phyloP scores from a whole-genome alignment of 2,113 vertebrate genomes.

The Nibea albiflora region DNA sequence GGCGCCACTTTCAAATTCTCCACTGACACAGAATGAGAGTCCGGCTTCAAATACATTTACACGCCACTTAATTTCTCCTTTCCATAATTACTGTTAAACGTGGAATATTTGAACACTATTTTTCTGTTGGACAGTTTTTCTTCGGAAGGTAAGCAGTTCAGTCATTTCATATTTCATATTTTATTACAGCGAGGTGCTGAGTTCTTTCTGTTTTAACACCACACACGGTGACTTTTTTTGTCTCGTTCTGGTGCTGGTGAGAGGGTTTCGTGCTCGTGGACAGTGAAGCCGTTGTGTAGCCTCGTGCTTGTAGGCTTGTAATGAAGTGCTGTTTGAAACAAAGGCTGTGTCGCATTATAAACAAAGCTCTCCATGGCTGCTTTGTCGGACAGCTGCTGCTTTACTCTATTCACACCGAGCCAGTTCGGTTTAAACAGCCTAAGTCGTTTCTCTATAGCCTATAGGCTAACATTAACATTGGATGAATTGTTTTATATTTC shows the following conservation, averaged over 20 bases:
- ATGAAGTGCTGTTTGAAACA: slow-evolving; percentile 19
- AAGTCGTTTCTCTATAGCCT: background rate
- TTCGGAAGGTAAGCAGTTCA: slow-evolving; percentile 66
- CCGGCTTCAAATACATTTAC: slow-evolving; percentile 64
- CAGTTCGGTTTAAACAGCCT: background rate
- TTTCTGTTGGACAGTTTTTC: slow-evolving; percentile 36
- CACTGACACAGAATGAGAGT: slow-evolving; percentile 72
- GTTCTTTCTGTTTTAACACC: background rate
- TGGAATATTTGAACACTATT: slow-evolving; percentile 40
- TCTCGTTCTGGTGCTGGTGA: background rate
- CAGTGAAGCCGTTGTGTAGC: background rate
- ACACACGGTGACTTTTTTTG: too few species aligned
- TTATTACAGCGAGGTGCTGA: background rate
- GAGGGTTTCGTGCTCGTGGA: background rate
- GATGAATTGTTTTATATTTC: slow-evolving; percentile 46
- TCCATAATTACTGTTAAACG: slow-evolving; percentile 10
- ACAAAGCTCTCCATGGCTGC: background rate
- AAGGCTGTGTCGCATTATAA: slow-evolving; percentile 15
- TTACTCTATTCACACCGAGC: background rate
- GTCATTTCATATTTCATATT: background rate
- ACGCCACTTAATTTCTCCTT: slow-evolving; percentile 43
- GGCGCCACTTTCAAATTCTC: slow-evolving; percentile 84
- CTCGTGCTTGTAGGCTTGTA: background rate
- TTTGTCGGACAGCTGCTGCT: background rate
- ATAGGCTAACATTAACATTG: background rate